Base-by-base conservation (phyloP, 2,113 vertebrate species). In the Rhinolophus ferrumequinum region DNA sequence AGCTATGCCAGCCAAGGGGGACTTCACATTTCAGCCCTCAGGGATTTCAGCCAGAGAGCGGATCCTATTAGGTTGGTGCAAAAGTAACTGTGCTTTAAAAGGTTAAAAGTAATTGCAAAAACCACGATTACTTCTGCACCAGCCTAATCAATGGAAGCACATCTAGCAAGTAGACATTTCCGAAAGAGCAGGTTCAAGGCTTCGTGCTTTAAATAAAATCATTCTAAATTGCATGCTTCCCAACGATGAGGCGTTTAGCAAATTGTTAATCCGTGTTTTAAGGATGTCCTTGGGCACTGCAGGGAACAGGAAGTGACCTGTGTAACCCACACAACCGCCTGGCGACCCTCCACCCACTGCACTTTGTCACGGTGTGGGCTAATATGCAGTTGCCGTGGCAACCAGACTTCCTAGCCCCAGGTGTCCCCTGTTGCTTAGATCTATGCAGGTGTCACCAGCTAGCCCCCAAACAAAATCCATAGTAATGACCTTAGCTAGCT, bases 391-490 rank as follows among this genome's bases (percentile, higher is more conserved):
- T 89, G 62, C 77, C 0, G 2, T 47, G 95, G 95, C 90, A 76
- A 95, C 44, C 41, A 66, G 93, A 93, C 94, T 97, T 92, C 98
- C 94, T 54, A 73, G 92, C 90, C 93, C 80, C 66, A 64, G 97
- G 96, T 94, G 97, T 97, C 73, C 96, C 96, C 95, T 64, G 11
- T 1, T 12, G 66, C 98, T 96, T n/a, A 66, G 90, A 91, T 60
- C 94, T 77, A 87, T 64, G 47, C 96, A 97, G 97, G 97, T 97
- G 96, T 89, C 94, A 56, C 64, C 28, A 28, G 83, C 88, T 77
- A 44, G 80, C 72, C 50, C 10, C 72, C 73, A 95, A 81, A 3
- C 60, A 84, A 94, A 90, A 66, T 0, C 92, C 88, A 22, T 0
- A 54, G 95, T 88, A 87, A 86, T 58, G 96, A 97, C 97, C 97